Evolutionary conservation across 2,888 invertebrate genomes (phyloP), one percentile per base, ranked within the genome.

Genomic region (Gerris lacustris): DNA sequence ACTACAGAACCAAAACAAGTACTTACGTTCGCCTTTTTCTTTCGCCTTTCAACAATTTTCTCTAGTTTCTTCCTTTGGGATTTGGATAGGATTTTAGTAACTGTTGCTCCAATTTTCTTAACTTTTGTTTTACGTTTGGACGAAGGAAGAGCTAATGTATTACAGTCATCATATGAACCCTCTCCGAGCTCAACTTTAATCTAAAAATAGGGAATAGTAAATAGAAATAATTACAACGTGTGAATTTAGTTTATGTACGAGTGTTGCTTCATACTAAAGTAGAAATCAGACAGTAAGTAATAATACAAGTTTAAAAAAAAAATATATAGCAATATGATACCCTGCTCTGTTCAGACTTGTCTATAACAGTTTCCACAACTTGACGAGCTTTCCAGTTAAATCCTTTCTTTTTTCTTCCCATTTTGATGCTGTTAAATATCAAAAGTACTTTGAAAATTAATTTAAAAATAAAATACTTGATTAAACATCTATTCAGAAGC

Each of bases 21-120:
- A 11, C 86, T 84, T 84, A 95, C 95, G 79, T 90, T 89, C 79
- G 88, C 86, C 79, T 96, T 97, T 78, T 96, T 95, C 77, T 91
- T 87, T 79, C 95, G 96, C 75, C 88, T 87, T 67, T 94, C 91
- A 0, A 96, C 87, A 78, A 97, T 87, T 81, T 92, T 90, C 78
- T 95, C 90, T 69, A 96, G 81, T 73, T 86, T 84, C 79, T 95
- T 96, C 70, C 92, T 83, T 76, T 94, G 92, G 75, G 92, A 94
- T 78, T 94, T 96, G 0, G 94, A 91, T 6, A 97, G 81, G 74
- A 92, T 86, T 77, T 85, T 85, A 2, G 85, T 87, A 66, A 83
- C 81, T 71, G 85, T 85, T 73, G 82, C 82, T 67, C 81, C 80
- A 63, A 86, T 83, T 6, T 82, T 80, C 76, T 88, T 84, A 70